phyloP scores from a whole-genome alignment of 2,888 invertebrate genomes.

The Antitype chi region DNA sequence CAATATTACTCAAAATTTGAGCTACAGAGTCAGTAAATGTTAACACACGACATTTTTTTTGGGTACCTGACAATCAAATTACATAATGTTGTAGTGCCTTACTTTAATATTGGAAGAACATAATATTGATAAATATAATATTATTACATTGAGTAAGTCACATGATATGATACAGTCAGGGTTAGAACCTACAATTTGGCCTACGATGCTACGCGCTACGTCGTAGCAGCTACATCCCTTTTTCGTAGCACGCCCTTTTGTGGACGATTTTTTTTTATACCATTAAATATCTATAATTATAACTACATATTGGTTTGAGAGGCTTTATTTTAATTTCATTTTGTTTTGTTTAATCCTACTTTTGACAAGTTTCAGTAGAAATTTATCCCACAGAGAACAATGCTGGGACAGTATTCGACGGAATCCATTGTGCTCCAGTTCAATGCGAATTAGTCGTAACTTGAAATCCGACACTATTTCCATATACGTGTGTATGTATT shows the following conservation, averaged over 20 bases:
- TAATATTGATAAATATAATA: not conserved
- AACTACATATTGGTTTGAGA: not conserved
- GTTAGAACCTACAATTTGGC: not conserved
- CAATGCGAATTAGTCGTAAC: constrained; percentile 21
- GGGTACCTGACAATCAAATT: no score
- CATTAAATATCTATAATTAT: not conserved
- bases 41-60: no score
- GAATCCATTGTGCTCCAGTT: constrained; percentile 12
- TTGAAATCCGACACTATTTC: constrained; percentile 26
- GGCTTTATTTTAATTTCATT: not conserved
- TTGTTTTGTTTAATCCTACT: not conserved
- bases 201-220: constrained; percentile 38
- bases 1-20: no score
- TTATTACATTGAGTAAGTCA: no score
- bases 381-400: not conserved
- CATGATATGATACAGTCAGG: not conserved
- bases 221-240: constrained; percentile 31
- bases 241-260: constrained; percentile 31
- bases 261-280: not conserved
- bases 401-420: constrained; percentile 9
- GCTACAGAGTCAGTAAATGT: no score
- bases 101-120: not conserved
- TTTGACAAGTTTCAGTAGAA: constrained; percentile 1
- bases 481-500: constrained; percentile 1
- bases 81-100: not conserved